These are phyloP conservation scores for Cremastinae sp. DNA, from an alignment of 2,888 invertebrate species.

Conservation along the genomic window DNA sequence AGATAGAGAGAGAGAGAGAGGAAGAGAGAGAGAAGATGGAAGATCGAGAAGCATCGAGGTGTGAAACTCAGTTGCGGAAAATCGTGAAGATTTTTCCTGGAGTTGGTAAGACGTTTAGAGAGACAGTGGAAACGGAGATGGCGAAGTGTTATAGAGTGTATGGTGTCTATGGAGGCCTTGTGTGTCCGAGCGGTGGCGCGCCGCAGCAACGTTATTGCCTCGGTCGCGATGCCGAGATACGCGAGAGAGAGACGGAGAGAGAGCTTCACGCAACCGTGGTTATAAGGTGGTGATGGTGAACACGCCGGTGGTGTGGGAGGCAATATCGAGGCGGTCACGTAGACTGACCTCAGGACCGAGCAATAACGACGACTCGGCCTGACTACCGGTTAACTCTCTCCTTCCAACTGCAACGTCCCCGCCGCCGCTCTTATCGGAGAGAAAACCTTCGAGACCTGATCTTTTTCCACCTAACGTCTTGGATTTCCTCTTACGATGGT, in stretches of 20 bases:
- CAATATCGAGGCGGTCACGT: slow-evolving; percentile 79
- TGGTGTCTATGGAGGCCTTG: slow-evolving; percentile 62
- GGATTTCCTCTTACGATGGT: not conserved
- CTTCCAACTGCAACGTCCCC: slow-evolving; percentile 47
- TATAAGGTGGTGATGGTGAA: slow-evolving; percentile 71
- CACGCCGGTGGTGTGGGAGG: slow-evolving; percentile 70
- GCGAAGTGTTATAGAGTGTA: slow-evolving; percentile 33
- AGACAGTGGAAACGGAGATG: slow-evolving; percentile 58
- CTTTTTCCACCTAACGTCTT: slow-evolving; percentile 7
- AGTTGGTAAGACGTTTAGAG: slow-evolving; percentile 43
- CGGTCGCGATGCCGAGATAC: slow-evolving; percentile 67
- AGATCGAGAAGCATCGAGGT: slow-evolving; percentile 5
- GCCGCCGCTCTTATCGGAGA: no score
- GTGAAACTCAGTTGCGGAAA: slow-evolving; percentile 14
- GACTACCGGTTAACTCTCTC: slow-evolving; percentile 44
- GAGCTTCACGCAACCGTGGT: slow-evolving; percentile 66
- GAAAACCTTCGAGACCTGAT: slow-evolving; percentile 5
- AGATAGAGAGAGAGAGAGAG: slow-evolving; percentile 21
- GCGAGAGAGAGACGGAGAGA: slow-evolving; percentile 59
- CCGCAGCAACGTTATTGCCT: slow-evolving; percentile 73
- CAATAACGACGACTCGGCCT: slow-evolving; percentile 74
- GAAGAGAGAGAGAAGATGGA: slow-evolving; percentile 1
- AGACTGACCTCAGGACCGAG: slow-evolving; percentile 79
- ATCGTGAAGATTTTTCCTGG: slow-evolving; percentile 21
- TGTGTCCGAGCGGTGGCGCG: slow-evolving; percentile 67